These are phyloP conservation scores for Lamprologus ornatipinnis DNA, from an alignment of 2,113 vertebrate species.

Conservation along the genomic window DNA sequence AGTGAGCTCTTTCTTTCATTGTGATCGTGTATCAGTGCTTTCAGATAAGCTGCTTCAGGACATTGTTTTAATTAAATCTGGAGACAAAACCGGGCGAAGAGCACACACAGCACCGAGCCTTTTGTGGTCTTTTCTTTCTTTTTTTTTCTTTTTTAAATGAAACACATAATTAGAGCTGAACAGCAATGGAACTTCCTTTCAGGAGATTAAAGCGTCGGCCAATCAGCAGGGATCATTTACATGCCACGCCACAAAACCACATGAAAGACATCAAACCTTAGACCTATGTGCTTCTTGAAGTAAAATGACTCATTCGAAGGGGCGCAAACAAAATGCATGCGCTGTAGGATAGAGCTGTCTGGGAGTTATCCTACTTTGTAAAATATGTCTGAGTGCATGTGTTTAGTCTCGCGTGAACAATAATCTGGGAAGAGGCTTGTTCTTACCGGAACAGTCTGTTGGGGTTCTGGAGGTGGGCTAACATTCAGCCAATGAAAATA, in stretches of 20 bases:
- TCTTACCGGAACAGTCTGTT: conserved; percentile 47
- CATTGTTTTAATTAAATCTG: background rate
- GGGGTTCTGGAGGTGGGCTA: conserved; percentile 37
- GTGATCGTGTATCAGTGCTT: background rate
- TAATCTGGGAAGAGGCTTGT: conserved; percentile 46
- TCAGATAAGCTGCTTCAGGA: background rate
- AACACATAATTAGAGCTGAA: conserved; percentile 22
- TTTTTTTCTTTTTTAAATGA: conserved; percentile 15
- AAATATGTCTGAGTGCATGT: background rate
- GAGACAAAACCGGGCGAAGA: background rate
- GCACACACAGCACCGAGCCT: background rate
- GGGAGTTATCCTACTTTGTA: background rate
- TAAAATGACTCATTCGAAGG: background rate
- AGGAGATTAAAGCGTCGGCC: conserved; percentile 35
- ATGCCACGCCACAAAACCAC: conserved; percentile 1
- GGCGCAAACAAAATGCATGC: background rate
- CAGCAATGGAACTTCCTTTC: conserved; percentile 31
- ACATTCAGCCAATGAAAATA: conserved; percentile 45
- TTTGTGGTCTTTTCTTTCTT: background rate
- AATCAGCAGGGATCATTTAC: conserved; percentile 35
- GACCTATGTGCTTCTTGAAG: background rate
- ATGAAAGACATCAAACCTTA: conserved; percentile 24
- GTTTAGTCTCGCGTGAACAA: background rate
- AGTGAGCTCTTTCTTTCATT: background rate
- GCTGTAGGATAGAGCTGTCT: background rate